Evolutionary conservation across 2,113 vertebrate genomes (phyloP), one percentile per base, ranked within the genome.

Genomic region (Leptosomus discolor): DNA sequence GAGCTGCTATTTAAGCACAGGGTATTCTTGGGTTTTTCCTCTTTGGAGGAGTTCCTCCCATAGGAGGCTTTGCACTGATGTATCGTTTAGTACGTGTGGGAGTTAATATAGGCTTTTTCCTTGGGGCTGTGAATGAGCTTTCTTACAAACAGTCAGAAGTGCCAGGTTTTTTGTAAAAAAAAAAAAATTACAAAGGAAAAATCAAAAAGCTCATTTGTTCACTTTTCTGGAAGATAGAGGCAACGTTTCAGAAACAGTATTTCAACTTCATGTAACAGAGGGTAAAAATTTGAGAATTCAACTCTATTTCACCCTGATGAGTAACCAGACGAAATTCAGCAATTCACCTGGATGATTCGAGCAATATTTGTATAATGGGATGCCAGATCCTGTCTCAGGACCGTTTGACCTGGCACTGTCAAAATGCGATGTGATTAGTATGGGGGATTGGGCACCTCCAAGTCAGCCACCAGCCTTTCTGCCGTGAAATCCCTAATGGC

Each of bases 91-190:
- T 51, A n/a, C 1, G 4, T 53, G 85, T 93, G 87, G 83, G 76
- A 92, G 77, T 92, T 90, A 58, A 69, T 69, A 95, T 13, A 95
- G 11, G 12, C 15, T 57, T 32, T 76, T 92, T 58, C 19, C 64
- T 43, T 86, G 85, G 69, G 93, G 60, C 58, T 97, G 91, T 34
- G 63, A 89, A 92, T 67, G 79, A 93, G 71, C 74, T 95, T 96
- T 92, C 79, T 79, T 94, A 88, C 70, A 82, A 94, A 79, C 53
- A 85, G 32, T 15, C 24, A 73, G 56, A 80, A 92, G 34, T 41
- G 15, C 32, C 53, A 48, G 27, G 26, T 15, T 17, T 92, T 27
- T 7, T 18, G 1, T 41, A n/a, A 69, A 32, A 15, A 4, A 22
- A 23, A 8, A 13, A 34, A 34, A 13, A 21, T 65, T 79, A 26